Conservation (phyloP, 1,140 invertebrate species). For the Neuroterus valhalla region DNA sequence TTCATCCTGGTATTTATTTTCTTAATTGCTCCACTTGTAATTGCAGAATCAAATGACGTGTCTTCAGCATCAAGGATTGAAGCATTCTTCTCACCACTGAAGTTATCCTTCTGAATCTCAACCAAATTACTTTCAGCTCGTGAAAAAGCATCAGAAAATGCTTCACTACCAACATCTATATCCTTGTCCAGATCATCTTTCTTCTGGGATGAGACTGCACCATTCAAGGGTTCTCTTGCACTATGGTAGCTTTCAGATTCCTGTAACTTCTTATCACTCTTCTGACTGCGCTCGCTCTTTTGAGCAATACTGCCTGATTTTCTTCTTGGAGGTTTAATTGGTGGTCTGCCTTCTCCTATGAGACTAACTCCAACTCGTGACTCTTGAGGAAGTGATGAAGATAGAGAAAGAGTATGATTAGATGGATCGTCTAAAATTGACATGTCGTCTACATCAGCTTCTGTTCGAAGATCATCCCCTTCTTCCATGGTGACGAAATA, state of each 20-base stretch:
- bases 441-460: conserved; percentile 90
- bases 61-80: conserved; percentile 48
- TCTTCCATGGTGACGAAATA: conserved; percentile 86
- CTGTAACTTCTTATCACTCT: conserved; percentile 57
- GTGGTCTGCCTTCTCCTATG: conserved; percentile 47
- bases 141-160: conserved; percentile 67
- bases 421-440: conserved; percentile 83
- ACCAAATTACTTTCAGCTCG: conserved; percentile 48
- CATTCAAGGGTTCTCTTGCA: conserved; percentile 57
- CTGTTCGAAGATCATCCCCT: conserved; percentile 87
- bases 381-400: conserved; percentile 53
- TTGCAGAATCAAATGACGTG: conserved; percentile 55
- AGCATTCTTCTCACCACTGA: conserved; percentile 44
- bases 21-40: conserved; percentile 44
- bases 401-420: conserved; percentile 68
- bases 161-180: conserved; percentile 63
- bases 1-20: conserved; percentile 50
- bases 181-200: conserved; percentile 44
- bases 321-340: conserved; percentile 61
- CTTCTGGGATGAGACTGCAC: conserved; percentile 35
- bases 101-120: conserved; percentile 34
- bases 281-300: conserved; percentile 57
- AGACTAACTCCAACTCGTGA: conserved; percentile 50
- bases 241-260: conserved; percentile 72
- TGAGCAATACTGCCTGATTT: conserved; percentile 62